These are phyloP conservation scores for Paramuricea clavata DNA, from an alignment of 92 coral and sea anemone species.

Conservation along the genomic window DNA sequence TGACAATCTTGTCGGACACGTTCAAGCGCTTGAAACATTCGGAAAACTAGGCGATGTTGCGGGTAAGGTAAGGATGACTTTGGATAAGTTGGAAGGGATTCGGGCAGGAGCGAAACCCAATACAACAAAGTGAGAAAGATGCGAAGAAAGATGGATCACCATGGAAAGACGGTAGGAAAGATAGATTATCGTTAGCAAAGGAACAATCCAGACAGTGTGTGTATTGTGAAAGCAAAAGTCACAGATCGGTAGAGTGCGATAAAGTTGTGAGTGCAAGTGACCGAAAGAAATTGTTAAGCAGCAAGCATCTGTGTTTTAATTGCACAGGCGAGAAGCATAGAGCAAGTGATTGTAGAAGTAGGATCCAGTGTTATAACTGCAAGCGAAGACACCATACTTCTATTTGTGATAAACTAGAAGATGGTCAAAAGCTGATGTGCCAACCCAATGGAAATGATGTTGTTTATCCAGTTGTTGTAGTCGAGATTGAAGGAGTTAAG, in stretches of 20 bases:
- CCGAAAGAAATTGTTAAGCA: constrained; percentile 2
- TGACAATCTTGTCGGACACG: neutral
- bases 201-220: neutral
- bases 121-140: neutral
- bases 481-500: neutral
- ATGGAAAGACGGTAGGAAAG: neutral
- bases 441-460: neutral
- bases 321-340: constrained; percentile 12
- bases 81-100: too few species aligned
- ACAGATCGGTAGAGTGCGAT: neutral
- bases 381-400: neutral
- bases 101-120: neutral
- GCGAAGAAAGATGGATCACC: neutral
- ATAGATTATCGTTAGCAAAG: neutral
- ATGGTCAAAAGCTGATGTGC: neutral
- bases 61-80: too few species aligned
- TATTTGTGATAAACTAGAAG: neutral
- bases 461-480: constrained; percentile 40
- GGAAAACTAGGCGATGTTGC: too few species aligned
- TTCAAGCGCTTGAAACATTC: too few species aligned
- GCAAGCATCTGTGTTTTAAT: constrained; percentile 15
- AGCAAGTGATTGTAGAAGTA: constrained; percentile 16
- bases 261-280: neutral
- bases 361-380: neutral
- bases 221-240: neutral